Evolutionary conservation across 2,113 vertebrate genomes (phyloP).

Genomic region (Oncorhynchus kisutch): DNA sequence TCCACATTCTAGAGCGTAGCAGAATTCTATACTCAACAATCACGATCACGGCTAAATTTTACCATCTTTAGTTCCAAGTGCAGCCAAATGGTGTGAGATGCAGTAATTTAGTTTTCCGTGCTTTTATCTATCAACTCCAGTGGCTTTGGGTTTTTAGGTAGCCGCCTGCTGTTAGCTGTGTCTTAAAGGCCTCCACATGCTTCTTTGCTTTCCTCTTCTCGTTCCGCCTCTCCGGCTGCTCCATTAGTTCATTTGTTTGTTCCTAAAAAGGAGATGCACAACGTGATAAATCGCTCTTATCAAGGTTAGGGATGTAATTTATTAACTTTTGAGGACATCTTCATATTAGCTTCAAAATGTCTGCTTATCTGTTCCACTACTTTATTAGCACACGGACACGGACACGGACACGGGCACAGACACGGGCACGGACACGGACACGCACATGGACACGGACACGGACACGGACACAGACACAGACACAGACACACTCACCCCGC

Average conservation of each 20-base stretch:
- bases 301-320: slow-evolving; percentile 69
- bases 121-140: not conserved
- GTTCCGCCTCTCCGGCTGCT: not conserved
- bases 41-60: not conserved
- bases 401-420: fast-evolving
- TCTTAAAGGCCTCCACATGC: slow-evolving; percentile 45
- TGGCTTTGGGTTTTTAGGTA: not conserved
- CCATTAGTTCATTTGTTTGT: slow-evolving; percentile 74
- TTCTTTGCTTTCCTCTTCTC: slow-evolving; percentile 21
- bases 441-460: too few relatives aligned
- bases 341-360: slow-evolving; percentile 25
- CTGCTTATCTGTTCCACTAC: slow-evolving; percentile 25
- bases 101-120: not conserved
- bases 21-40: too few relatives aligned
- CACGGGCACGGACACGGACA: too few relatives aligned
- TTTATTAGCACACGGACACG: slow-evolving; percentile 17
- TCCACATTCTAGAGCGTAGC: too few relatives aligned
- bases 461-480: not conserved
- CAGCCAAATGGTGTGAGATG: not conserved
- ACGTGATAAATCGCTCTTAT: slow-evolving; percentile 56
- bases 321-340: slow-evolving; percentile 61
- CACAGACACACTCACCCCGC: not conserved
- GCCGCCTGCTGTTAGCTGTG: slow-evolving; percentile 74
- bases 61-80: not conserved
- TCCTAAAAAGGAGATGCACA: slow-evolving; percentile 72